Percentiles rank a stretch among this genome's conserved stretches.
phyloP scores from a whole-genome alignment of 2,113 vertebrate genomes.

The Syngnathus scovelli region DNA sequence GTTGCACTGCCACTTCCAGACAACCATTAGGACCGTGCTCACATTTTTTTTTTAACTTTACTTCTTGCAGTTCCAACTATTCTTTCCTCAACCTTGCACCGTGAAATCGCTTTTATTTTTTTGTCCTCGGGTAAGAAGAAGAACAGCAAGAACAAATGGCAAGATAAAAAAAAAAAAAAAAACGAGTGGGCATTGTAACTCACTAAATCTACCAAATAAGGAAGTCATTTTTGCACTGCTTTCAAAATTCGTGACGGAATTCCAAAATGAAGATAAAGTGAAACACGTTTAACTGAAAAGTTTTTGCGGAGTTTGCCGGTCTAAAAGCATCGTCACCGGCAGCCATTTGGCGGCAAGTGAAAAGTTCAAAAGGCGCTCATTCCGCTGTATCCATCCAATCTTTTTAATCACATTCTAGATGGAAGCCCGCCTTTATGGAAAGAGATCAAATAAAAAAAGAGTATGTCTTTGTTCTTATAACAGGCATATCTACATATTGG shows the following conservation, averaged over 20 bases:
- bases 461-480: constrained; percentile 49
- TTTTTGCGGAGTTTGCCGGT: constrained; percentile 14
- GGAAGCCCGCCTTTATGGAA: constrained; percentile 10
- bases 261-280: not conserved
- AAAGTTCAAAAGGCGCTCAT: constrained; percentile 24
- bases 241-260: not conserved
- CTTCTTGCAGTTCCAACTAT: not conserved
- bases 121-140: constrained; percentile 24
- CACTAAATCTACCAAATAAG: not conserved
- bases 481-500: constrained; percentile 18
- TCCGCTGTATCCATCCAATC: constrained; percentile 27
- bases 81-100: constrained; percentile 47
- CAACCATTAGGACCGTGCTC: not conserved
- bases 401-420: constrained; percentile 29
- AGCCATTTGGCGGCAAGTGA: constrained; percentile 35
- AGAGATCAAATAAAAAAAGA: constrained; percentile 30
- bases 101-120: constrained; percentile 12
- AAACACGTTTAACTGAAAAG: constrained; percentile 26
- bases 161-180: not conserved
- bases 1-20: not conserved
- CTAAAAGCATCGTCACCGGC: constrained; percentile 30
- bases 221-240: not conserved
- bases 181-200: not conserved
- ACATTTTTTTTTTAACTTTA: constrained; percentile 5
- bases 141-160: not conserved